Evolutionary conservation across 2,113 vertebrate genomes (phyloP), one percentile per base, ranked within the genome.

Genomic region (Tapirus terrestris): DNA sequence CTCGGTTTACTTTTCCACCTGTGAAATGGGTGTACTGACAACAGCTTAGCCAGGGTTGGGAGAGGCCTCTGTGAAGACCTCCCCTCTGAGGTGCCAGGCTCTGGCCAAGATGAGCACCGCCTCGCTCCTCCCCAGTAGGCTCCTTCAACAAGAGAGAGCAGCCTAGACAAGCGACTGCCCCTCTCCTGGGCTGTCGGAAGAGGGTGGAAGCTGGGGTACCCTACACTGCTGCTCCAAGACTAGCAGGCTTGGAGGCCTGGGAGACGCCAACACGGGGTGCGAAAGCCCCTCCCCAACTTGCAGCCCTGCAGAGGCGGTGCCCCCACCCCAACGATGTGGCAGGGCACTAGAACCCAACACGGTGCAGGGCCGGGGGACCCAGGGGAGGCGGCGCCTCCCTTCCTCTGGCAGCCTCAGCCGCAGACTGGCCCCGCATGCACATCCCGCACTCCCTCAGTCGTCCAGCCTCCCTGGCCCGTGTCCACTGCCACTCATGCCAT

Each of bases 1-100:
- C 48, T 79, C 76, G 56, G 27, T 67, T 85, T 56, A 63, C 60
- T 94, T 92, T 95, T 36, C 61, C 11, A 10, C 93, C 76, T 92
- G 53, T 90, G 76, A 84, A 92, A 67, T 63, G 79, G 68, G 63
- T 77, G 0, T 77, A 3, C 67, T 63, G 27, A 39, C 31, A 53
- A 17, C 23, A n/a, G 68, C 31, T 96, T 70, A 53, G 77, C 31
- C n/a, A 70, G 48, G n/a, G 56, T 31, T 79, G 23, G 6, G 17
- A 29, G 68, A 10, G n/a, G 58, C 45, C 33, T 89, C 85, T 87
- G 68, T 82, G 85, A 94, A 92, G 88, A 75, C 17, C 12, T n/a
- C 3, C 36, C 25, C 4, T 2, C 8, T 6, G 77, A 84, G 58
- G 85, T 48, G 16, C 29, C 72, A 72, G 65, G 10, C 43, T 16